Conservation (phyloP, 2,113 vertebrate species). For the Lamprologus speciosus region DNA sequence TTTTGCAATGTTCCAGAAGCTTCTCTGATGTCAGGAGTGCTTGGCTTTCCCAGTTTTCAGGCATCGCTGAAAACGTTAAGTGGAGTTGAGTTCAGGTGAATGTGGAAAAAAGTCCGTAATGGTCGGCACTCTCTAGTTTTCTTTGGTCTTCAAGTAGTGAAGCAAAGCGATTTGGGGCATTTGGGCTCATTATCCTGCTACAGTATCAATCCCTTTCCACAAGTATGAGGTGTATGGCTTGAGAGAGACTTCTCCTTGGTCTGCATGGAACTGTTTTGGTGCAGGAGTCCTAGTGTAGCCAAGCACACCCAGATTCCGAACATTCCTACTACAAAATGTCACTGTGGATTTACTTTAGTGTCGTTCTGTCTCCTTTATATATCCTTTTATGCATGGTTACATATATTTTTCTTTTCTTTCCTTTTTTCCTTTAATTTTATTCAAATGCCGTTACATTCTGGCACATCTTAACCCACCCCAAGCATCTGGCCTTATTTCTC, state of each 20-base stretch:
- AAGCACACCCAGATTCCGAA: not conserved
- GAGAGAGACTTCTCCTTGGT: not conserved
- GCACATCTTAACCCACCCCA: not conserved
- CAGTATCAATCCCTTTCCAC: not conserved
- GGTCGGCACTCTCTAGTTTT: not conserved
- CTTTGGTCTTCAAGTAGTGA: not conserved
- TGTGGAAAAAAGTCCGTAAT: not conserved
- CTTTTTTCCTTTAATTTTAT: not conserved
- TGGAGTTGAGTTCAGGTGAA: not conserved
- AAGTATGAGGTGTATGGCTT: not conserved
- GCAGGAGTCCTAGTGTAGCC: not conserved
- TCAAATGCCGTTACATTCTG: not conserved
- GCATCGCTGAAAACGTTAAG: not conserved
- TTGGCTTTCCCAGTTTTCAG: not conserved
- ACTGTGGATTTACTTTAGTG: not conserved
- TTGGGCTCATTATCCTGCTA: not conserved
- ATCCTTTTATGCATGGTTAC: not conserved
- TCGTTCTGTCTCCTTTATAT: not conserved
- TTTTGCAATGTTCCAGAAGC: not conserved
- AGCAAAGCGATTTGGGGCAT: not conserved
- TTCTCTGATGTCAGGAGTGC: not conserved
- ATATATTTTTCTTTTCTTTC: rapidly evolving
- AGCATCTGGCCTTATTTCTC: not conserved
- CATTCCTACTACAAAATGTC: not conserved
- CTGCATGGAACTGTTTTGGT: not conserved